Evolutionary conservation across 2,797 vertebrate species (phyloP), one percentile per base, ranked within the genome.

Genomic region (Aythya fuligula): DNA sequence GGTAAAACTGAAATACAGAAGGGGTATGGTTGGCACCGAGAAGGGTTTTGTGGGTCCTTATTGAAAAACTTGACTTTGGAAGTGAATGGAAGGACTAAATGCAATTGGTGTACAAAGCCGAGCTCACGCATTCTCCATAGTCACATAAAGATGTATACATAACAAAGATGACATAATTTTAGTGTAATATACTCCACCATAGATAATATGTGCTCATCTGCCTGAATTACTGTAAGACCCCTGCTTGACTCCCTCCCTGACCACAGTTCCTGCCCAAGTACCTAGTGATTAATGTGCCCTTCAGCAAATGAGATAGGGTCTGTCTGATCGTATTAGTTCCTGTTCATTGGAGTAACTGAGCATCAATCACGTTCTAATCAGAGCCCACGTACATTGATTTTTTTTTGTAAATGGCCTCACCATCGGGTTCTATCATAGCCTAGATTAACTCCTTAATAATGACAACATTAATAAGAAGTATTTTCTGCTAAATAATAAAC

Each of bases 321-420:
- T 95, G 95, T 93, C 96, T 96, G 94, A 96, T 93, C 67, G 17
- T 56, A 88, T 97, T 96, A 96, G 95, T 90, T 97, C 94, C 95
- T 92, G 73, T 58, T 95, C 95, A 95, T 95, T 95, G 95, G 84
- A 95, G 91, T 89, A 96, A 94, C 92, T 82, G 91, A 95, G 95
- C 95, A 97, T 97, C 95, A 97, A 96, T 97, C 96, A 96, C 78
- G 64, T 95, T 93, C 96, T 97, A 96, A 97, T 97, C 95, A 97
- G 61, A 91, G 90, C 75, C 91, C 90, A 77, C 0, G 25, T 94
- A 81, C 75, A 94, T 51, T 86, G 95, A 93, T 93, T 96, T 93
- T 71, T 93, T 89, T 93, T 80, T 83, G 79, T 77, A 90, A 94
- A 83, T 54, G 66, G 71, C 67, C 28, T 85, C 87, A 73, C 66